Base-by-base conservation (phyloP, 2,113 vertebrate species). In the Coryphaenoides rupestris region DNA sequence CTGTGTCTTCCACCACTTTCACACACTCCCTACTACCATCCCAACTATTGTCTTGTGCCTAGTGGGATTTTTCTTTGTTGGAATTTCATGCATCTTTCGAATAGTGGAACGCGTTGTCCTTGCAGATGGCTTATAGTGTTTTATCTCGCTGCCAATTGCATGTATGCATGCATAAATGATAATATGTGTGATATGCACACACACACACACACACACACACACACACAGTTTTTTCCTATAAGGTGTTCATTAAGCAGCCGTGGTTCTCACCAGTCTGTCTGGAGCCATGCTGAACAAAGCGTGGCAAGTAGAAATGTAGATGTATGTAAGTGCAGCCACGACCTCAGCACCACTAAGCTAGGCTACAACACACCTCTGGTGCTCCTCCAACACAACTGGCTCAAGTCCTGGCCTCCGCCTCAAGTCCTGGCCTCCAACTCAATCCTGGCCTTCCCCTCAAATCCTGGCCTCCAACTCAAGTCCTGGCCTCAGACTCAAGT, bases 271-370 rank as follows among this genome's bases (percentile, higher is more conserved):
- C 33, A n/a, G n/a, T n/a, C n/a, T n/a, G n/a, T 17, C 24, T 76
- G 60, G 72, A 80, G 73, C 53, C 47, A 64, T 63, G 75, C 80
- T 66, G 70, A 78, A 75, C 47, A 58, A 28, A 73, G 61, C 65
- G 69, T 60, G 33, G 46, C n/a, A n/a, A n/a, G n/a, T n/a, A 63
- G 55, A 40, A 52, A 87, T 85, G 75, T 76, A 77, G 81, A 82
- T 83, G 56, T 68, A 70, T 83, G 73, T 52, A 80, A 81, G 81
- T 81, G 33, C 65, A n/a, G n/a, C n/a, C n/a, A n/a, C n/a, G n/a
- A n/a, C n/a, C n/a, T n/a, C n/a, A n/a, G n/a, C n/a, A n/a, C n/a
- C n/a, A 64, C 68, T 45, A n/a, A 45, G 28, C 21, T 19, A 65
- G 61, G 59, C 19, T 24, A 63, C 3, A 57, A 69, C 45, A 72